A percentile compares a stretch with the other conserved stretches of the same genome.
Evolutionary conservation across 2,888 invertebrate genomes (phyloP).

Genomic region (Crocallis elinguaria): DNA sequence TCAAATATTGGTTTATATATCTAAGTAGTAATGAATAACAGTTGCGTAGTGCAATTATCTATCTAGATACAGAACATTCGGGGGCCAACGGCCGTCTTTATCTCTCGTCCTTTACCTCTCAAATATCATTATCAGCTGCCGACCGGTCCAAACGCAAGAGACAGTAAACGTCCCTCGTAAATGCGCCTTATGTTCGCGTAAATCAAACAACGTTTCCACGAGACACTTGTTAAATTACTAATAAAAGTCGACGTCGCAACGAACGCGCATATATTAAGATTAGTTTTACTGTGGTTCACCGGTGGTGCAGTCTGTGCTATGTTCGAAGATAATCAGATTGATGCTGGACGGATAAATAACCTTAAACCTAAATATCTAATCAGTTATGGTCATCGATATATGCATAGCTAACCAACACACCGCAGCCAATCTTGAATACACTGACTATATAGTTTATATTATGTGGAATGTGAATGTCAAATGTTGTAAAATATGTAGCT

Average conservation of each 20-base stretch:
- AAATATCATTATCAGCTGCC: conserved; percentile 72
- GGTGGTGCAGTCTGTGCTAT: conserved; percentile 14
- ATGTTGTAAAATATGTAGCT: too few species aligned
- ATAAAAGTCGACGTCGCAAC: conserved; percentile 76
- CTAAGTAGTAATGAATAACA: background rate
- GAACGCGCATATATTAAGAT: conserved; percentile 71
- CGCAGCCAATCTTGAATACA: too few species aligned
- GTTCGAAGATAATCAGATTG: background rate
- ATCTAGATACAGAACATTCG: background rate
- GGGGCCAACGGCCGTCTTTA: conserved; percentile 29
- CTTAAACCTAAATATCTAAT: too few species aligned
- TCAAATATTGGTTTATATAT: too few species aligned
- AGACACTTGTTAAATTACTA: conserved; percentile 79
- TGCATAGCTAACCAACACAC: too few species aligned
- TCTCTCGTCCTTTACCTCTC: conserved; percentile 53
- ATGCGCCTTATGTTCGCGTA: conserved; percentile 70
- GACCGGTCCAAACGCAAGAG: conserved; percentile 69
- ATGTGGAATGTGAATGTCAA: too few species aligned
- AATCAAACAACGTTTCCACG: conserved; percentile 71
- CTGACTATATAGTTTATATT: too few species aligned
- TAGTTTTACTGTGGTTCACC: conserved; percentile 60
- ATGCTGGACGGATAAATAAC: background rate
- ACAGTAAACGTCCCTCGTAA: conserved; percentile 76
- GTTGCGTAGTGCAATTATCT: conserved; percentile 2
- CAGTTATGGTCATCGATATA: too few species aligned